These are phyloP conservation scores for Ceyx cyanopectus DNA, from an alignment of 2,113 vertebrate genomes.

Conservation along the genomic window DNA sequence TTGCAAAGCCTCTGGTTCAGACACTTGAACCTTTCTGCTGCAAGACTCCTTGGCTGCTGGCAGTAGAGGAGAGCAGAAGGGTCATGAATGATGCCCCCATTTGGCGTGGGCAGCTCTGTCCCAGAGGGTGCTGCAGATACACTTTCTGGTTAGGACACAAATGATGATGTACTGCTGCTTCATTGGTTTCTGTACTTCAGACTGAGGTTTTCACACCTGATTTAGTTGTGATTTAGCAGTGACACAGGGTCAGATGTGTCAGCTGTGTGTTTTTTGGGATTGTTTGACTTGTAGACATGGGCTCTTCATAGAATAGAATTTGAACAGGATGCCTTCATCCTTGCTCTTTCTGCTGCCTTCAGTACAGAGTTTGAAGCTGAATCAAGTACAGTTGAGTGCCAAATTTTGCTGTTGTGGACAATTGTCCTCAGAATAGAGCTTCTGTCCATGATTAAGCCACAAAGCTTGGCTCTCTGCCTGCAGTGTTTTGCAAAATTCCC, in stretches of 20 bases:
- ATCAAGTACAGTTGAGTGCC: not conserved
- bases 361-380: not conserved
- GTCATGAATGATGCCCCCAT: not conserved
- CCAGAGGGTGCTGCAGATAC: not conserved
- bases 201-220: not conserved
- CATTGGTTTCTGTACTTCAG: not conserved
- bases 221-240: not conserved
- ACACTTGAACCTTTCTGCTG: not conserved
- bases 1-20: not conserved
- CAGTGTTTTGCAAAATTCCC: not conserved
- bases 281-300: not conserved
- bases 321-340: not conserved
- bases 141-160: fast-evolving
- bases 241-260: not conserved
- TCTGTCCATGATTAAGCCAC: not conserved
- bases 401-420: not conserved
- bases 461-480: not conserved
- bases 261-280: not conserved
- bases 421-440: not conserved
- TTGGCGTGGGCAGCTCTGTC: not conserved
- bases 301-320: not conserved
- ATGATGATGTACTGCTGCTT: not conserved
- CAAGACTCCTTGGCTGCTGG: not conserved
- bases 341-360: not conserved
- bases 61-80: not conserved